Evolutionary conservation across 1,140 invertebrate genomes (phyloP).

Genomic region (Aradophagus sp.): DNA sequence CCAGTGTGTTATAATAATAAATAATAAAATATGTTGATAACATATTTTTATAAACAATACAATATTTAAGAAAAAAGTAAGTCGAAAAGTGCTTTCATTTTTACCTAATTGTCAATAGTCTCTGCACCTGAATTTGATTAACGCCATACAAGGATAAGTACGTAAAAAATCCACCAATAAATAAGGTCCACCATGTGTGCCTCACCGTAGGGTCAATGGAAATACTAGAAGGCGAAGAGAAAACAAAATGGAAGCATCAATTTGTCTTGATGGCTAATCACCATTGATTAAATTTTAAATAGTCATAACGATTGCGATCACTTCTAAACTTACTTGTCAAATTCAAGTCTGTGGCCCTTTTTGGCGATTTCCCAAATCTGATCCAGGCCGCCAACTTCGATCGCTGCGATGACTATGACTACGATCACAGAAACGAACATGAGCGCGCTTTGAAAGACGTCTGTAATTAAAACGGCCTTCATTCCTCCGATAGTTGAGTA

Average conservation of each 20-base stretch:
- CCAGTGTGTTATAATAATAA: no score
- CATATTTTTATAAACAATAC: no score
- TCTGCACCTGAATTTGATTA: conserved; percentile 80
- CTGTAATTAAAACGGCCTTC: conserved; percentile 90
- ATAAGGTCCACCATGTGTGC: conserved; percentile 85
- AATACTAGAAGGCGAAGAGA: conserved; percentile 72
- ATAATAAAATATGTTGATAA: no score
- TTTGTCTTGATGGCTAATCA: no score
- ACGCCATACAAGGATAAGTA: conserved; percentile 87
- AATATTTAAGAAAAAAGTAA: no score
- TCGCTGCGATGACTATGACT: conserved; percentile 83
- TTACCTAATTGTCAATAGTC: conserved; percentile 66
- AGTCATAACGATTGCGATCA: no score
- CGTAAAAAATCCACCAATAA: conserved; percentile 86
- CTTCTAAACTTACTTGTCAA: conserved; percentile 79
- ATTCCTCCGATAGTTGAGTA: conserved; percentile 92
- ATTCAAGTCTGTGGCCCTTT: conserved; percentile 79
- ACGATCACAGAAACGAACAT: conserved; percentile 85
- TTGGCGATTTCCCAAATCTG: conserved; percentile 81
- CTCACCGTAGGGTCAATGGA: conserved; percentile 82
- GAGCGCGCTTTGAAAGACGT: conserved; percentile 86
- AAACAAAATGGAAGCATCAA: conserved; percentile 8
- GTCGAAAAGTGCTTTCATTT: no score
- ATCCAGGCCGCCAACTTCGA: conserved; percentile 79
- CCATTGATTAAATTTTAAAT: no score